A percentile compares a stretch with the other conserved stretches of the same genome.
Conservation (phyloP, 2,888 invertebrate genomes). For the Ichneumoninae sp. region DNA sequence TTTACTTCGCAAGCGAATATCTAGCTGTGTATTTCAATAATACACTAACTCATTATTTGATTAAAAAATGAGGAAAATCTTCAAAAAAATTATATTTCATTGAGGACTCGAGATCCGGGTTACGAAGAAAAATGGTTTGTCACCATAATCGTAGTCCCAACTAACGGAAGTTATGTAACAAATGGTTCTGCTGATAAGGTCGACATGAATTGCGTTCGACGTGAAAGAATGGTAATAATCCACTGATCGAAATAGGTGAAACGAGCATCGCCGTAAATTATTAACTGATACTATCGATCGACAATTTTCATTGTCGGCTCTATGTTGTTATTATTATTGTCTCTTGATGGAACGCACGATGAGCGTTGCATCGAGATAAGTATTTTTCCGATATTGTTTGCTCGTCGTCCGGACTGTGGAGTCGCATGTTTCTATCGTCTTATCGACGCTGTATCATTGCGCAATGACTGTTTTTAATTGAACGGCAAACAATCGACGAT, state of each 20-base stretch:
- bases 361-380: constrained; percentile 13
- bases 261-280: constrained; percentile 1
- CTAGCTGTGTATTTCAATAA: not conserved
- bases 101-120: not conserved
- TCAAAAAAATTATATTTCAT: constrained; percentile 7
- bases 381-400: not conserved
- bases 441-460: not conserved
- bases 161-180: constrained; percentile 23
- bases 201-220: constrained; percentile 7
- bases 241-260: not conserved
- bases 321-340: not conserved
- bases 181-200: constrained; percentile 16
- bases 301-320: not conserved
- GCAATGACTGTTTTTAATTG: constrained; percentile 3
- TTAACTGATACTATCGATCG: not conserved
- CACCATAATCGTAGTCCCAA: constrained; percentile 19
- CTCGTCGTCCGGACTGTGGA: not conserved
- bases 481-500: not conserved
- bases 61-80: not conserved
- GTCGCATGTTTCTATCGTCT: not conserved
- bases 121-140: constrained; percentile 1
- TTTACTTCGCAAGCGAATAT: not conserved
- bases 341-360: not conserved
- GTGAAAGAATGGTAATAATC: not conserved
- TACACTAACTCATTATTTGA: not conserved